These are phyloP conservation scores for Mastigias papua DNA, from an alignment of 30 jellyfish, hydroid and myxozoan genomes.

Conservation along the genomic window DNA sequence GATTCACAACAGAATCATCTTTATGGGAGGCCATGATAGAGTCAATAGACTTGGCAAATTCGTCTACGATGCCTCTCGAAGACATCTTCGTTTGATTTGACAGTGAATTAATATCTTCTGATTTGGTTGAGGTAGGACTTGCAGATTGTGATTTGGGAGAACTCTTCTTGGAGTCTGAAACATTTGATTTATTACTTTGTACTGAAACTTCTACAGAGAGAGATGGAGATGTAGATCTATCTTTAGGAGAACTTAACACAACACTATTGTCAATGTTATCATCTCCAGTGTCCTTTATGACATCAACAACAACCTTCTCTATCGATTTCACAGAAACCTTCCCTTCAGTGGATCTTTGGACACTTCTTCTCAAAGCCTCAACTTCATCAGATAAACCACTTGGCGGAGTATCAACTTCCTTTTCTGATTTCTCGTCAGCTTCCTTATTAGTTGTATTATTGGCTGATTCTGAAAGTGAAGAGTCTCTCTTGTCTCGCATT, in stretches of 20 bases:
- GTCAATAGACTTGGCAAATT: not conserved
- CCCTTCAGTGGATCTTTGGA: not conserved
- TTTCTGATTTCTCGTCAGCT: constrained; percentile 19
- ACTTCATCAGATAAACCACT: constrained; percentile 64
- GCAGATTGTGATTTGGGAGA: not conserved
- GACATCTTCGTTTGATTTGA: not conserved
- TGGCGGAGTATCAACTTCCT: not conserved
- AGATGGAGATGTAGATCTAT: constrained; percentile 2
- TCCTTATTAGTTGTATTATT: constrained; percentile 13
- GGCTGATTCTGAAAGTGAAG: constrained; percentile 11
- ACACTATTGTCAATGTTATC: not conserved
- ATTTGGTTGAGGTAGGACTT: not conserved
- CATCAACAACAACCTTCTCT: not conserved
- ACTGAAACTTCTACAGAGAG: not conserved
- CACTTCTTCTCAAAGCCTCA: constrained; percentile 23
- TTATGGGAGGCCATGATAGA: not conserved
- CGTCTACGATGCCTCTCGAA: constrained; percentile 7
- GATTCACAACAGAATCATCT: constrained; percentile 28
- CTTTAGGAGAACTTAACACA: not conserved
- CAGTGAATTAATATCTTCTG: not conserved
- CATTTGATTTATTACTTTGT: not conserved
- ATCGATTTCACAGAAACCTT: not conserved
- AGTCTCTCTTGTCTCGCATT: not conserved
- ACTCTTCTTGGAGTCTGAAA: not conserved
- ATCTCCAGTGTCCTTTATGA: not conserved